phyloP scores from a whole-genome alignment of 2,888 invertebrate genomes.

The Leucoptera coffeella region DNA sequence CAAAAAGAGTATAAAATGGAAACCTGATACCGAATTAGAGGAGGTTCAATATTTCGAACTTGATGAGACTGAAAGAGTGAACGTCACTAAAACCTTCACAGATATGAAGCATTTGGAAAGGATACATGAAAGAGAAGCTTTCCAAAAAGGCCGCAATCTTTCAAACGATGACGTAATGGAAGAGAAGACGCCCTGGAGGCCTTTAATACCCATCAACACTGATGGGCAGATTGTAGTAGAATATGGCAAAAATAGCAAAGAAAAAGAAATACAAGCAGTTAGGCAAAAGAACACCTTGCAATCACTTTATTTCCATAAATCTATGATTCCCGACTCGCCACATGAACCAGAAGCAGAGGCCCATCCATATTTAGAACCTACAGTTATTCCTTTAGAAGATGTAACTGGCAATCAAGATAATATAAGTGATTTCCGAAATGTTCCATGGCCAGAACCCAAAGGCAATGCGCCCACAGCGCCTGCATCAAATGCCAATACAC shows the following conservation, averaged over 20 bases:
- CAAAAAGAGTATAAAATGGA: slow-evolving; percentile 78
- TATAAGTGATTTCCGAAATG: slow-evolving; percentile 67
- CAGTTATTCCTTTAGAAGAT: slow-evolving; percentile 84
- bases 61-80: slow-evolving; percentile 93
- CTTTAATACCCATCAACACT: slow-evolving; percentile 63
- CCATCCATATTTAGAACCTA: slow-evolving; percentile 69
- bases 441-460: slow-evolving; percentile 83
- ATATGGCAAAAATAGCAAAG: slow-evolving; percentile 74
- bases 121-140: slow-evolving; percentile 76
- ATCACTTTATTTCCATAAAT: slow-evolving; percentile 73
- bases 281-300: slow-evolving; percentile 80
- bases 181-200: slow-evolving; percentile 71
- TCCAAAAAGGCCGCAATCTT: slow-evolving; percentile 70
- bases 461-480: slow-evolving; percentile 46
- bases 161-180: slow-evolving; percentile 76
- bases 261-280: slow-evolving; percentile 81
- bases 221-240: slow-evolving; percentile 60
- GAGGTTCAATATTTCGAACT: slow-evolving; percentile 87
- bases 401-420: slow-evolving; percentile 76
- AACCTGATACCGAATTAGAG: slow-evolving; percentile 71
- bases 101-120: slow-evolving; percentile 91
- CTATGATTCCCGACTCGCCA: slow-evolving; percentile 81
- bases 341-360: slow-evolving; percentile 83
- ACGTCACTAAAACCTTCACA: slow-evolving; percentile 86
- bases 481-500: slow-evolving; percentile 19